Conservation (phyloP, 37 sponge, comb jelly and placozoan genomes). For the Ianthella basta region DNA sequence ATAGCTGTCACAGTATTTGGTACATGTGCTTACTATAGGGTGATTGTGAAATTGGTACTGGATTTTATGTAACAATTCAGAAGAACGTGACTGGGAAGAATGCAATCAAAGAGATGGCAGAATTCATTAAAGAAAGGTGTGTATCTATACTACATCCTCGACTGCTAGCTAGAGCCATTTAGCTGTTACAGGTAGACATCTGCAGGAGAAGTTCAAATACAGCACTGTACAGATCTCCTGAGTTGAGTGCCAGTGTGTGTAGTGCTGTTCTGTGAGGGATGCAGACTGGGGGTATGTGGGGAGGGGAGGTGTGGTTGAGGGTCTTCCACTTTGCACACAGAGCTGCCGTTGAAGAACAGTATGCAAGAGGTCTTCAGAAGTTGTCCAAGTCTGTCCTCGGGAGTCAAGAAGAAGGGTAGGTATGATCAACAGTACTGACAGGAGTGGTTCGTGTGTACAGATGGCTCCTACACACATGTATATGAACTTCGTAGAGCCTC, state of each 20-base stretch:
- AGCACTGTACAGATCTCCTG: too few relatives aligned
- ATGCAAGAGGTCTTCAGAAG: conserved; percentile 54
- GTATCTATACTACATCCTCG: neutral
- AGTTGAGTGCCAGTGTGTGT: too few relatives aligned
- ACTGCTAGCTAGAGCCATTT: too few relatives aligned
- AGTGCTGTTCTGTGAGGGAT: too few relatives aligned
- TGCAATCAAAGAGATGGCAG: conserved; percentile 75
- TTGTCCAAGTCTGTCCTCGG: conserved; percentile 76
- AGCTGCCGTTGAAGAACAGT: too few relatives aligned
- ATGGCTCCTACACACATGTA: neutral
- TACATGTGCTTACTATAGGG: too few relatives aligned
- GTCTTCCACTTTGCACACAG: too few relatives aligned
- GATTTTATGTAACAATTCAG: conserved; percentile 68
- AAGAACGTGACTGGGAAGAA: conserved; percentile 66
- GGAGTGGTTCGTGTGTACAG: conserved; percentile 1
- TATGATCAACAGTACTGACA: neutral
- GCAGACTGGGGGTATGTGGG: too few relatives aligned
- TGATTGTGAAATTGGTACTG: conserved; percentile 62
- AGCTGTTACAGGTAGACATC: too few relatives aligned
- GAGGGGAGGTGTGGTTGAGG: too few relatives aligned
- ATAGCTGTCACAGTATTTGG: too few relatives aligned
- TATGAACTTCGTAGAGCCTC: neutral
- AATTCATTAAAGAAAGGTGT: conserved; percentile 79
- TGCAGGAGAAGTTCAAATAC: too few relatives aligned
- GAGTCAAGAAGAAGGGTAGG: conserved; percentile 78